These are phyloP conservation scores for Hiodon tergisus DNA, from an alignment of 2,113 vertebrate genomes.

Conservation along the genomic window DNA sequence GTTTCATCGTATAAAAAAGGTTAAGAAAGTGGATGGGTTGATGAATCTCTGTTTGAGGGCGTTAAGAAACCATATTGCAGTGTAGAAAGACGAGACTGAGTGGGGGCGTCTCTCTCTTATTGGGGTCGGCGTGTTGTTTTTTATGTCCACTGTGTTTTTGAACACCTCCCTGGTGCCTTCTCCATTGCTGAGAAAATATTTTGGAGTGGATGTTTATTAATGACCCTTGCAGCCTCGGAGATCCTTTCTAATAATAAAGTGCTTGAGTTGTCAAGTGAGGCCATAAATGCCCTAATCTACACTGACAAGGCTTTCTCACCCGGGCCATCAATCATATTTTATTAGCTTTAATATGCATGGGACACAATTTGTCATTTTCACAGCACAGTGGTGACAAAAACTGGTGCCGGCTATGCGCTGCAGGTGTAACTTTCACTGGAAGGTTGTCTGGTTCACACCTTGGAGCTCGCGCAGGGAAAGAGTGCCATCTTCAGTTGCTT, in stretches of 20 bases:
- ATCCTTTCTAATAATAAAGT: constrained; percentile 66
- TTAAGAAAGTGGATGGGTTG: neutral
- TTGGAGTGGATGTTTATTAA: constrained; percentile 60
- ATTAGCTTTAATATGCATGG: constrained; percentile 51
- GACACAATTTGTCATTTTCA: constrained; percentile 50
- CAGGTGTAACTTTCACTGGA: constrained; percentile 60
- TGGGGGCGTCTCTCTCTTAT: neutral
- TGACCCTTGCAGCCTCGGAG: constrained; percentile 41
- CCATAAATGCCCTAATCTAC: constrained; percentile 65
- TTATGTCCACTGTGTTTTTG: constrained; percentile 44
- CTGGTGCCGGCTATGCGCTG: constrained; percentile 47
- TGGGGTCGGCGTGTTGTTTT: constrained; percentile 13
- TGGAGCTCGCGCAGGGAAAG: constrained; percentile 51
- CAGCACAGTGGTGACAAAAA: constrained; percentile 49
- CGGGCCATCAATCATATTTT: constrained; percentile 68
- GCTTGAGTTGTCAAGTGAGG: constrained; percentile 63
- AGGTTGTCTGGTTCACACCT: constrained; percentile 22
- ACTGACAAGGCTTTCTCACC: constrained; percentile 57
- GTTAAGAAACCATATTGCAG: neutral
- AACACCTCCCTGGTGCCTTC: constrained; percentile 50
- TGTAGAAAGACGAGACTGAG: neutral
- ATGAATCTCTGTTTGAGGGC: too few relatives aligned
- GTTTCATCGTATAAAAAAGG: neutral
- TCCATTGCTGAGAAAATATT: constrained; percentile 54
- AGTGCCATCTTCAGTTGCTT: constrained; percentile 74